A percentile compares a stretch with the other conserved stretches of the same genome.
These are phyloP conservation scores for Andricus grossulariae DNA, from an alignment of 1,140 invertebrate genomes.

Conservation along the genomic window DNA sequence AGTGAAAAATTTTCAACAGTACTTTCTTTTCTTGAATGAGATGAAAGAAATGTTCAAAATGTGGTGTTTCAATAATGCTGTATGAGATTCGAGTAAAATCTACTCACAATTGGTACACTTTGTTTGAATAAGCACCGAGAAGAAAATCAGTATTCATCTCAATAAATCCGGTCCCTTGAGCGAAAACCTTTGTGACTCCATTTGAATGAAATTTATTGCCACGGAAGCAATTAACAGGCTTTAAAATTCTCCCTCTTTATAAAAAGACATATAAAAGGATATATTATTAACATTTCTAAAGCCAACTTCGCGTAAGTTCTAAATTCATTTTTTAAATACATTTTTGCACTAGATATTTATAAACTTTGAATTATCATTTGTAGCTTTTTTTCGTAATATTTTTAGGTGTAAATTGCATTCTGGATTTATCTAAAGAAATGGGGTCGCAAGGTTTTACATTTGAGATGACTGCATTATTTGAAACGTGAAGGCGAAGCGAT, in stretches of 20 bases:
- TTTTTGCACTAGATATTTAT: no score
- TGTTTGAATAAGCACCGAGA: slow-evolving; percentile 9
- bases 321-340: no score
- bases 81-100: neutral
- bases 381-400: no score
- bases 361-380: no score
- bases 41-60: no score
- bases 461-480: neutral
- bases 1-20: no score
- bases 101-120: slow-evolving; percentile 13
- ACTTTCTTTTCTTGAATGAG: no score
- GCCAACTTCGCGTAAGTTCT: no score
- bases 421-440: neutral
- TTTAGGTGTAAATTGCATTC: no score
- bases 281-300: neutral
- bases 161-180: slow-evolving; percentile 15
- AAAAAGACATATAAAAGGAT: neutral
- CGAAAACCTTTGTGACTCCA: slow-evolving; percentile 30
- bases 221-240: slow-evolving; percentile 26
- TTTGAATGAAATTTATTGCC: slow-evolving; percentile 28
- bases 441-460: neutral
- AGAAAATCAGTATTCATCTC: slow-evolving; percentile 20
- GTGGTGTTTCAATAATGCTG: neutral
- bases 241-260: slow-evolving; percentile 12
- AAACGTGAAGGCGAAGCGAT: no score